Conservation (phyloP, 2,888 invertebrate species). For the Taenaris catops region DNA sequence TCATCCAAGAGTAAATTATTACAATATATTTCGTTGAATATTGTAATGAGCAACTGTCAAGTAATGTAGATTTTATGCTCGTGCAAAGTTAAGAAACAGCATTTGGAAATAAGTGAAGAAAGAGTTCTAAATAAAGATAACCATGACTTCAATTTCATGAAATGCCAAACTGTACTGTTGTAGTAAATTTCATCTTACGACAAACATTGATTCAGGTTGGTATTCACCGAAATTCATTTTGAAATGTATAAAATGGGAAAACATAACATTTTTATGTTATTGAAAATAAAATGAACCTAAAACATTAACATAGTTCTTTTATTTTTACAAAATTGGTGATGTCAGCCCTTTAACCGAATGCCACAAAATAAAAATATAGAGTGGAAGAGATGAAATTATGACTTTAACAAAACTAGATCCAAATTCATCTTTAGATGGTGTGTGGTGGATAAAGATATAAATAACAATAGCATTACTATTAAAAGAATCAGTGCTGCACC, state of each 20-base stretch:
- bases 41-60: conserved; percentile 64
- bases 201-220: conserved; percentile 61
- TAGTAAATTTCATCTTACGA: conserved; percentile 55
- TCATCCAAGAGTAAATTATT: conserved; percentile 61
- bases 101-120: conserved; percentile 79
- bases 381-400: no score
- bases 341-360: no score
- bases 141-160: conserved; percentile 56
- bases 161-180: conserved; percentile 72
- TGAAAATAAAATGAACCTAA: conserved; percentile 80
- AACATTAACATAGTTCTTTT: conserved; percentile 47
- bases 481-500: no score
- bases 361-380: no score
- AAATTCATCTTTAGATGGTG: no score
- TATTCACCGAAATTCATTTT: conserved; percentile 70
- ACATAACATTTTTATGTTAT: conserved; percentile 81
- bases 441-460: no score
- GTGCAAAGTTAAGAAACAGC: conserved; percentile 62
- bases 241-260: conserved; percentile 75
- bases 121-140: conserved; percentile 49
- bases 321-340: conserved; percentile 17
- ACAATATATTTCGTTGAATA: conserved; percentile 73
- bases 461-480: no score
- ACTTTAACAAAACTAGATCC: no score
- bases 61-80: conserved; percentile 59